A percentile compares a stretch with the other conserved stretches of the same genome.
These are phyloP conservation scores for Trichechus manatus DNA, from an alignment of 2,113 vertebrate species.

Conservation along the genomic window DNA sequence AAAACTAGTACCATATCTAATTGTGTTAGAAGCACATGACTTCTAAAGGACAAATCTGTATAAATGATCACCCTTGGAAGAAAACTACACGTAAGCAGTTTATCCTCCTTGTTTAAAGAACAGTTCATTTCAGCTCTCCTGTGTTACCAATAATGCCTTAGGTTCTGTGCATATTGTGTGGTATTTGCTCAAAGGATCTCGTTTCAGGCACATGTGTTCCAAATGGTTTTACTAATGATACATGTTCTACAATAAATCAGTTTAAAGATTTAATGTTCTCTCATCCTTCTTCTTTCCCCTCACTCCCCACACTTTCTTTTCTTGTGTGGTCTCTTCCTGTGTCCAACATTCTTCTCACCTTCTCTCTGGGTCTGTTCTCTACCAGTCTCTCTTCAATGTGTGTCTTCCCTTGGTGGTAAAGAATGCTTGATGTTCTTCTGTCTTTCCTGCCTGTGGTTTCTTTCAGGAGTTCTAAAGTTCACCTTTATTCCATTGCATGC, in stretches of 20 bases:
- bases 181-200: slow-evolving; percentile 40
- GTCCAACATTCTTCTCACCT: neutral
- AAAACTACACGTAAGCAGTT: slow-evolving; percentile 75
- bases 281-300: neutral
- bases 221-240: neutral
- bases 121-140: neutral
- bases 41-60: slow-evolving; percentile 83
- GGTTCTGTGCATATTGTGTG: neutral
- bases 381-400: neutral
- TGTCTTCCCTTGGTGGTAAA: slow-evolving; percentile 22
- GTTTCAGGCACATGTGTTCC: neutral
- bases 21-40: slow-evolving; percentile 81
- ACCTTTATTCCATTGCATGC: slow-evolving; percentile 50
- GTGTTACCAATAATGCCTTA: neutral
- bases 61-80: slow-evolving; percentile 71
- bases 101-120: slow-evolving; percentile 38
- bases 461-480: neutral
- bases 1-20: slow-evolving; percentile 82
- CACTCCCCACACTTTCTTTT: neutral
- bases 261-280: slow-evolving; percentile 5
- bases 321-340: accelerated
- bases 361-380: slow-evolving; percentile 60
- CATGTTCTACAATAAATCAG: neutral
- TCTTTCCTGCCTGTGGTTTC: neutral
- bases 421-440: neutral